Evolutionary conservation across 2,797 vertebrate genomes (phyloP).

Genomic region (Lepus oiostolus): DNA sequence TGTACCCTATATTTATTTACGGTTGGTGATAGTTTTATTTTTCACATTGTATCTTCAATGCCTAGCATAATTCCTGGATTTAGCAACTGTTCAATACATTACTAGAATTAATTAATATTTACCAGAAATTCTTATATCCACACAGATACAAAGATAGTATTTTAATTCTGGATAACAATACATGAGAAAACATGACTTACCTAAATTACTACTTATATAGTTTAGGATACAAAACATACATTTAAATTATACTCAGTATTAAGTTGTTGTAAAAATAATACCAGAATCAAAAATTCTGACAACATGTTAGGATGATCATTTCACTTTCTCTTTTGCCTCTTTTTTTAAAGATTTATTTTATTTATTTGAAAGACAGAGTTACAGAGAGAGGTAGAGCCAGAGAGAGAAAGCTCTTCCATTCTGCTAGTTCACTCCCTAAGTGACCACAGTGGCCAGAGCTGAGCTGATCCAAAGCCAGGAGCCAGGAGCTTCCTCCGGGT

Average conservation of each 20-base stretch:
- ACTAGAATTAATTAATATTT: background rate
- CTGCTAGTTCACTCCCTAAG: too few relatives aligned
- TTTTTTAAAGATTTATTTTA: too few relatives aligned
- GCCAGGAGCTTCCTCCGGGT: too few relatives aligned
- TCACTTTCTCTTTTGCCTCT: background rate
- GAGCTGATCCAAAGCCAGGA: too few relatives aligned
- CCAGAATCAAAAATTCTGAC: conserved; percentile 9
- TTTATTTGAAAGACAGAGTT: too few relatives aligned
- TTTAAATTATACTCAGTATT: background rate
- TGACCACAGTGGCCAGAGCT: too few relatives aligned
- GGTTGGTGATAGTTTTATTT: background rate
- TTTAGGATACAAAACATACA: background rate
- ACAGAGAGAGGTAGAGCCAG: too few relatives aligned
- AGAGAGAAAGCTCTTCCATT: too few relatives aligned
- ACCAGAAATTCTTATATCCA: background rate
- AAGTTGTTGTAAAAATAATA: conserved; percentile 41
- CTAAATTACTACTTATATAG: conserved; percentile 16
- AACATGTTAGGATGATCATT: background rate
- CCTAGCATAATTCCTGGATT: background rate
- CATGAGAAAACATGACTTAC: background rate
- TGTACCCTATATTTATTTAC: background rate
- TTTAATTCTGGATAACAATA: conserved; percentile 15
- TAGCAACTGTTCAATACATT: background rate
- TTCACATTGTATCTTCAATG: background rate
- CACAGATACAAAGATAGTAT: background rate